Conservation (phyloP, 1,140 invertebrate species). For the Phymastichus coffea region DNA sequence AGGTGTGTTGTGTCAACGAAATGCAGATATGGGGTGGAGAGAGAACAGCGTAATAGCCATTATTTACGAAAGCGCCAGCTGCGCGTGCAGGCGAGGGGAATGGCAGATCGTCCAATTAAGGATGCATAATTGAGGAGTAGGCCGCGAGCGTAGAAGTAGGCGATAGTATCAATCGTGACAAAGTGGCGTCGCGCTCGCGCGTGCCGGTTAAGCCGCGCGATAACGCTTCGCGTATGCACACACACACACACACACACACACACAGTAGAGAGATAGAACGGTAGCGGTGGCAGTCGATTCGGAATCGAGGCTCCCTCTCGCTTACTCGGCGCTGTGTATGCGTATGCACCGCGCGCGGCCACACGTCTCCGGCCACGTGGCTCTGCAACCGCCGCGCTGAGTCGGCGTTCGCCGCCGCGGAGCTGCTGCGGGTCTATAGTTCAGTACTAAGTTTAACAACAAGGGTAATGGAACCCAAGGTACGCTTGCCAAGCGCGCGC, state of each 20-base stretch:
- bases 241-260: too few relatives aligned
- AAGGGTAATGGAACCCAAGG: constrained; percentile 51
- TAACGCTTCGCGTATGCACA: background rate
- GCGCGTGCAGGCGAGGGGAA: too few relatives aligned
- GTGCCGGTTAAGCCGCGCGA: background rate
- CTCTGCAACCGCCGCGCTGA: too few relatives aligned
- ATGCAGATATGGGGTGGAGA: too few relatives aligned
- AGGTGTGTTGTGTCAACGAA: too few relatives aligned
- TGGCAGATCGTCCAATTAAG: background rate
- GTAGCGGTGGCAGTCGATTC: constrained; percentile 7
- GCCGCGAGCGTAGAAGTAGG: too few relatives aligned
- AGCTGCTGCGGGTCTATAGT: constrained; percentile 49
- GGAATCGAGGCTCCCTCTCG: background rate
- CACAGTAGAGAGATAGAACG: too few relatives aligned
- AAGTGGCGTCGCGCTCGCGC: background rate
- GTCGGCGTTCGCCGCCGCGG: constrained; percentile 43
- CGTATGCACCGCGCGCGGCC: constrained; percentile 42
- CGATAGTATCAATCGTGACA: constrained; percentile 4
- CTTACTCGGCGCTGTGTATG: constrained; percentile 1
- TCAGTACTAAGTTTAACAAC: constrained; percentile 56
- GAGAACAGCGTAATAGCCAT: too few relatives aligned
- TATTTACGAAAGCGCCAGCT: too few relatives aligned
- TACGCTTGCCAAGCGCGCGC: constrained; percentile 37
- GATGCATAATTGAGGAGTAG: constrained; percentile 3
- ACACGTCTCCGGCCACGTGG: constrained; percentile 52